Evolutionary conservation across 2,113 vertebrate genomes (phyloP).

Genomic region (Mormoops blainvillei): DNA sequence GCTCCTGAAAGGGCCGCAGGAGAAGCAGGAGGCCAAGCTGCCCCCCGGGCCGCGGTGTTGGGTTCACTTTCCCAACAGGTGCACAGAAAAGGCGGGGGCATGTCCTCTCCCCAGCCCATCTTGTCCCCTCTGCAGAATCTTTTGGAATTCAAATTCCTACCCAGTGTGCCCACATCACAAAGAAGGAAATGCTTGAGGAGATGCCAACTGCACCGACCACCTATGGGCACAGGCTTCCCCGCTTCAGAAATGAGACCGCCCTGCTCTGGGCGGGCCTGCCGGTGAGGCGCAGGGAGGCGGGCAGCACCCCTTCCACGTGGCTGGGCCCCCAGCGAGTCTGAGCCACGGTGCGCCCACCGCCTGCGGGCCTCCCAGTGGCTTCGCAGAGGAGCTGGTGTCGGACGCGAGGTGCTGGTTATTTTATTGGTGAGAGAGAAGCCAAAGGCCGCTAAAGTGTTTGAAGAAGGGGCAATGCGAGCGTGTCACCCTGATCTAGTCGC

Average conservation of each 20-base stretch:
- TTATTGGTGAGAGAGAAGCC: not conserved
- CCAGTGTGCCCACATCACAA: not conserved
- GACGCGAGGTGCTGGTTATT: not conserved
- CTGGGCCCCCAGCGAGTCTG: not conserved
- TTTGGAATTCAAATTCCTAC: not conserved
- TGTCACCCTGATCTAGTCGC: not conserved
- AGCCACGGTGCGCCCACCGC: not conserved
- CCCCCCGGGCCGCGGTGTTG: too few relatives aligned
- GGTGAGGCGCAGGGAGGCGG: too few relatives aligned
- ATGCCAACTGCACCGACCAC: too few relatives aligned
- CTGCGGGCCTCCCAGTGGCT: not conserved
- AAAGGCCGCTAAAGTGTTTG: conserved; percentile 23
- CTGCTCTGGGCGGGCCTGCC: too few relatives aligned
- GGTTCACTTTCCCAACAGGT: not conserved
- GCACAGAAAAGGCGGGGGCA: not conserved
- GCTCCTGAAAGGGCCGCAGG: not conserved
- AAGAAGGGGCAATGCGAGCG: not conserved
- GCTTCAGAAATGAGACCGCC: too few relatives aligned
- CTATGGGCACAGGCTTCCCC: too few relatives aligned
- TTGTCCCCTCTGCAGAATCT: not conserved
- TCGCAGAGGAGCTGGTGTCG: not conserved
- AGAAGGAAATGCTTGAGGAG: not conserved
- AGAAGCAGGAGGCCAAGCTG: not conserved
- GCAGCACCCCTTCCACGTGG: too few relatives aligned
- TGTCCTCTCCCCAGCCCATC: not conserved